Percentiles rank a stretch among this genome's conserved stretches.
phyloP scores from a whole-genome alignment of 2,797 vertebrate species.

The Oophaga sylvatica region DNA sequence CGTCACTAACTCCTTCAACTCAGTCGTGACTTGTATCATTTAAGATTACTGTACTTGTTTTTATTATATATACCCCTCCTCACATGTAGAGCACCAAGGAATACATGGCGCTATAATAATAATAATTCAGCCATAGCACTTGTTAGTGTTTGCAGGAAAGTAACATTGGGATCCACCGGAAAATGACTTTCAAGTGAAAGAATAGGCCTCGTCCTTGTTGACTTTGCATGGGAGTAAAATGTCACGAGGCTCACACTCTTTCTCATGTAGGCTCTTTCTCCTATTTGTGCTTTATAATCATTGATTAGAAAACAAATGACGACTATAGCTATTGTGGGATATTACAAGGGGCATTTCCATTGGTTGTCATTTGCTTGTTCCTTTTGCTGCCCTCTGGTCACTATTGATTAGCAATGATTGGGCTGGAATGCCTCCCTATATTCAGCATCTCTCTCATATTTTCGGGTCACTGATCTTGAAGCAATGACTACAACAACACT shows the following conservation, averaged over 20 bases:
- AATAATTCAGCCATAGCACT: neutral
- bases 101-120: no score
- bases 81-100: no score
- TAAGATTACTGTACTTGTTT: no score
- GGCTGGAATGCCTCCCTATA: neutral
- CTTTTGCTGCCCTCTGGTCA: constrained; percentile 20
- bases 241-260: neutral
- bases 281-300: constrained; percentile 37
- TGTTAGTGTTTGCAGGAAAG: neutral
- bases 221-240: constrained; percentile 33
- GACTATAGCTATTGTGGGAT: neutral
- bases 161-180: neutral
- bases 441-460: constrained; percentile 14
- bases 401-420: constrained; percentile 40
- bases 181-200: constrained; percentile 19
- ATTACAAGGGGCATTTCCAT: neutral
- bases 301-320: constrained; percentile 34
- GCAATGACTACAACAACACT: neutral
- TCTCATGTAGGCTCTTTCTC: neutral
- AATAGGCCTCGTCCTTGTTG: constrained; percentile 23
- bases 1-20: neutral
- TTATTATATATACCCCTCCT: no score
- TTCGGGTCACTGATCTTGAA: neutral
- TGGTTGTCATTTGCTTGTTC: constrained; percentile 16
- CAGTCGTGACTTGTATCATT: no score